A percentile compares a stretch with the other conserved stretches of the same genome.
Evolutionary conservation across 2,113 vertebrate species (phyloP).

Genomic region (Martes martes): DNA sequence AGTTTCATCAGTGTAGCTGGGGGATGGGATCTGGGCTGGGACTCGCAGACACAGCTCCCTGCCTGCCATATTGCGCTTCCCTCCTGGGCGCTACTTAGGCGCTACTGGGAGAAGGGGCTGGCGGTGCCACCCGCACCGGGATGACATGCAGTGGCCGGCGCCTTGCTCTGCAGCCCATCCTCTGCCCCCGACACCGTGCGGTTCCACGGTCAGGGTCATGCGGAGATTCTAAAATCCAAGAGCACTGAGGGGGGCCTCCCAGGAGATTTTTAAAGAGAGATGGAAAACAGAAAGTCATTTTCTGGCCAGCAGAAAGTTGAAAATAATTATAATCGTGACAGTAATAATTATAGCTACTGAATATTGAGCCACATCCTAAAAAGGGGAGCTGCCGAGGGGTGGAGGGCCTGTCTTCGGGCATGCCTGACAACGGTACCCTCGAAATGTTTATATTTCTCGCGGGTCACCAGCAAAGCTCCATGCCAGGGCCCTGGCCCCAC

Average conservation of each 20-base stretch:
- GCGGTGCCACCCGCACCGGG: rapidly evolving
- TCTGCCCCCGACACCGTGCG: rapidly evolving
- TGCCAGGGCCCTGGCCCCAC: background rate
- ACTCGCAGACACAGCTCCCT: too few relatives aligned
- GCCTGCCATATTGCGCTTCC: rapidly evolving
- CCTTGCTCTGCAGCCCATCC: rapidly evolving
- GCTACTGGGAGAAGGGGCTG: background rate
- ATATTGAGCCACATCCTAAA: rapidly evolving
- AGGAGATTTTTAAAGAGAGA: background rate
- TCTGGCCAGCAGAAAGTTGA: background rate
- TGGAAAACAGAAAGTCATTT: background rate
- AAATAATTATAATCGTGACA: background rate
- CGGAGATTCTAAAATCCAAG: background rate
- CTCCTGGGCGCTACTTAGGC: rapidly evolving
- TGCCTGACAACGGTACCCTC: background rate
- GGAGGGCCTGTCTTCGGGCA: background rate
- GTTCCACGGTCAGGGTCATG: background rate
- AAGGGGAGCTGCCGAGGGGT: background rate
- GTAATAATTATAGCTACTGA: background rate
- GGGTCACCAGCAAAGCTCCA: background rate
- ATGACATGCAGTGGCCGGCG: rapidly evolving
- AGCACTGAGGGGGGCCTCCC: background rate
- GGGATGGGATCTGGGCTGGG: background rate
- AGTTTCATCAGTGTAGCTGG: background rate
- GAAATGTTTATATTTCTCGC: rapidly evolving